Evolutionary conservation across 2,113 vertebrate species (phyloP).

Genomic region (Pterocles burchelli): DNA sequence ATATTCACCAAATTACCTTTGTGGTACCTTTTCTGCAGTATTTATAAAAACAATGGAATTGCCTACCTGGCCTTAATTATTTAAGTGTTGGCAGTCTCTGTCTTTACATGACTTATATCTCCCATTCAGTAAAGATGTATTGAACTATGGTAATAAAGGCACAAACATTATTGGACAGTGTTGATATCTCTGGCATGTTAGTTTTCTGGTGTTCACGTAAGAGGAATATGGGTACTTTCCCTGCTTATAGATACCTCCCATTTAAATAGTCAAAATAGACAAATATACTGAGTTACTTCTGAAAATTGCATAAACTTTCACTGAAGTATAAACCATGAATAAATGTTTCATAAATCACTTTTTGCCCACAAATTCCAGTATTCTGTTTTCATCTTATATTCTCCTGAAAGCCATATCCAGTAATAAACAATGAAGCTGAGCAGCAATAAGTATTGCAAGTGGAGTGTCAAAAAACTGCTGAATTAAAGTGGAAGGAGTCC

Average conservation of each 20-base stretch:
- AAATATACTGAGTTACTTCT: background rate
- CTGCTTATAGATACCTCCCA: background rate
- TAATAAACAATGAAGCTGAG: conserved; percentile 36
- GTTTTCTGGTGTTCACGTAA: background rate
- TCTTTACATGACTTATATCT: background rate
- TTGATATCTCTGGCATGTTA: background rate
- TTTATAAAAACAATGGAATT: background rate
- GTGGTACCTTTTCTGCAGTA: background rate
- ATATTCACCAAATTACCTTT: background rate
- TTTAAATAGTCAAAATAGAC: background rate
- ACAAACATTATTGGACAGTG: background rate
- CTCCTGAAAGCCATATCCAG: conserved; percentile 40
- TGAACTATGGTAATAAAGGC: background rate
- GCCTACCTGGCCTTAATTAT: background rate
- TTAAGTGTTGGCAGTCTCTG: background rate
- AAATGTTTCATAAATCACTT: conserved; percentile 12
- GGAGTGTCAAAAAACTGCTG: conserved; percentile 29
- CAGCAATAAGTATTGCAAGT: conserved; percentile 42
- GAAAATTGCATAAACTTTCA: background rate
- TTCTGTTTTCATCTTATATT: conserved; percentile 12
- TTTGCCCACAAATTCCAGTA: background rate
- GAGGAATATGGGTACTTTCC: background rate
- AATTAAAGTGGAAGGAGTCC: conserved; percentile 33
- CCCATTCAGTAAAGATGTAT: background rate
- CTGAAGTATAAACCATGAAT: background rate